phyloP scores from a whole-genome alignment of 30 jellyfish, hydroid and myxozoan genomes.

The Mastigias papua region DNA sequence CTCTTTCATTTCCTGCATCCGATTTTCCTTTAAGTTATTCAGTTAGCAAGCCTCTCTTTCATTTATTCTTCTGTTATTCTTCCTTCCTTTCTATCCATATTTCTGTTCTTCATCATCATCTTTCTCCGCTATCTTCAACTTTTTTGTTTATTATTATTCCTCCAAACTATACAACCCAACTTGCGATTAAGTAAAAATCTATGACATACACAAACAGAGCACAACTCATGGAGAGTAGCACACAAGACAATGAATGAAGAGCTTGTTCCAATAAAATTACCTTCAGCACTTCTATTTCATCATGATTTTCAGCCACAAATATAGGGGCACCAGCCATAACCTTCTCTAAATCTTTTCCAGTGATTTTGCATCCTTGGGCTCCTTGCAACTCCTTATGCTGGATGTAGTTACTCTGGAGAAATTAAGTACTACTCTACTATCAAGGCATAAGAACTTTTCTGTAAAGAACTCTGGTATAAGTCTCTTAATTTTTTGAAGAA shows the following conservation, averaged over 20 bases:
- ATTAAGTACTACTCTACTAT: neutral
- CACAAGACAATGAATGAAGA: too few relatives aligned
- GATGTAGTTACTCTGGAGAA: slow-evolving; percentile 82
- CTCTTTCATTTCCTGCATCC: too few relatives aligned
- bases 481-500: neutral
- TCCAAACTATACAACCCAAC: too few relatives aligned
- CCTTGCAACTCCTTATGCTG: slow-evolving; percentile 87
- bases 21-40: neutral
- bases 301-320: slow-evolving; percentile 87
- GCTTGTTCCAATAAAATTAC: slow-evolving; percentile 21
- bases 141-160: neutral
- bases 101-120: too few relatives aligned
- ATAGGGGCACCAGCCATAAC: slow-evolving; percentile 99
- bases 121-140: neutral
- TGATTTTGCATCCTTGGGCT: slow-evolving; percentile 95
- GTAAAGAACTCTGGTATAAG: neutral
- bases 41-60: neutral
- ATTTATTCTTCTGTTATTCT: neutral
- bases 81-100: neutral
- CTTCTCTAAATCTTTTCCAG: slow-evolving; percentile 92
- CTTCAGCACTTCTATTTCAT: slow-evolving; percentile 85
- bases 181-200: too few relatives aligned
- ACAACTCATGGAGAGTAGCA: too few relatives aligned
- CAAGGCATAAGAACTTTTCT: neutral
- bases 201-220: too few relatives aligned